Evolutionary conservation across 2,113 vertebrate genomes (phyloP).

Genomic region (Zootoca vivipara): DNA sequence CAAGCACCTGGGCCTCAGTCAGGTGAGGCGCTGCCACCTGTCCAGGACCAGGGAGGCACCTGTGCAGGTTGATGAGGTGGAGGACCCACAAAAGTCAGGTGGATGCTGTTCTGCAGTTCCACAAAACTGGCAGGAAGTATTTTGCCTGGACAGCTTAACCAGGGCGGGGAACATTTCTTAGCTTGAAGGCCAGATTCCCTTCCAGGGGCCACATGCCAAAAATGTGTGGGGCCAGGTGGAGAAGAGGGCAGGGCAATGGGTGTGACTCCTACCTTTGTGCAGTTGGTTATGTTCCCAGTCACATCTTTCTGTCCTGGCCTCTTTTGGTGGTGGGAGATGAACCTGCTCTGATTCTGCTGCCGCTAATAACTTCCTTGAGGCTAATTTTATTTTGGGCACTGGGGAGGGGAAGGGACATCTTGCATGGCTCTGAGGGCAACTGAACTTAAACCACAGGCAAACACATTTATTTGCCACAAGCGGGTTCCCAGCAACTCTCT

Average conservation of each 20-base stretch:
- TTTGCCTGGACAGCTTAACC: not conserved
- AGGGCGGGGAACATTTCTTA: too few relatives aligned
- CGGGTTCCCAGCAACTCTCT: not conserved
- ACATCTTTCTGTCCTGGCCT: too few relatives aligned
- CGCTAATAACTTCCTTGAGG: not conserved
- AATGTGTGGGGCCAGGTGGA: too few relatives aligned
- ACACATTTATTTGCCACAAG: not conserved
- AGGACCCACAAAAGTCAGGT: not conserved
- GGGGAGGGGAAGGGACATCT: too few relatives aligned
- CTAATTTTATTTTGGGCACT: not conserved
- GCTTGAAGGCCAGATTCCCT: too few relatives aligned
- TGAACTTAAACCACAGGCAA: not conserved
- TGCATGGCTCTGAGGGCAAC: not conserved
- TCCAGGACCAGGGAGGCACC: not conserved
- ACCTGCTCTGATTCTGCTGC: not conserved
- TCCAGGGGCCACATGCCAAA: too few relatives aligned
- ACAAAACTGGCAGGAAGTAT: not conserved
- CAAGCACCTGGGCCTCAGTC: slow-evolving; percentile 86
- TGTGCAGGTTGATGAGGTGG: not conserved
- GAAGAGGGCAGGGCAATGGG: too few relatives aligned
- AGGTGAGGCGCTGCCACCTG: slow-evolving; percentile 68
- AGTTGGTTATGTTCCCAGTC: too few relatives aligned
- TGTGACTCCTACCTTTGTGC: too few relatives aligned
- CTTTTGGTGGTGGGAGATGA: not conserved
- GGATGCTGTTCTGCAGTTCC: not conserved